Conservation (phyloP, 2,797 vertebrate species). For the Bovichtus variegatus region DNA sequence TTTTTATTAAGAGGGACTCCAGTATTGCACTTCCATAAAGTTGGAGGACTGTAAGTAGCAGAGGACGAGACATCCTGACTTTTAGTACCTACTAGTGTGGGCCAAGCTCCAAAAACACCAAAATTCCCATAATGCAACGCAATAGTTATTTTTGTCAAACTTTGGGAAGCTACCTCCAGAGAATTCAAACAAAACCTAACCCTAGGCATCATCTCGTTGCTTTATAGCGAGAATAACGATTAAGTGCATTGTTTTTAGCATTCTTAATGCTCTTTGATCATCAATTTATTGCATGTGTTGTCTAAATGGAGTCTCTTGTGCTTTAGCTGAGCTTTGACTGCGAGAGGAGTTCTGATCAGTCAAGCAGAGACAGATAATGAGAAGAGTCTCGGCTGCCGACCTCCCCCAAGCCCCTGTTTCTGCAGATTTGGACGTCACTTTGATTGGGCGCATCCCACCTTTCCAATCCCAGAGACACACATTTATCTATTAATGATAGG, state of each 20-base stretch:
- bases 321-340: conserved; percentile 67
- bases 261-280: conserved; percentile 55
- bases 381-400: conserved; percentile 35
- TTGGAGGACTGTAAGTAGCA: neutral
- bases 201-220: neutral
- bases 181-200: neutral
- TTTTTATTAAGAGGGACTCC: neutral
- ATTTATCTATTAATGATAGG: neutral
- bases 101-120: neutral
- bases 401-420: conserved; percentile 29
- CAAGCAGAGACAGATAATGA: conserved; percentile 57
- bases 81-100: neutral
- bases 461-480: neutral
- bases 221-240: conserved; percentile 14
- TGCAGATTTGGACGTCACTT: conserved; percentile 11
- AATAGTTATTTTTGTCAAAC: conserved; percentile 8
- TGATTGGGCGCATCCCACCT: conserved; percentile 1
- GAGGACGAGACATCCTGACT: neutral
- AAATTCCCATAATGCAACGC: neutral
- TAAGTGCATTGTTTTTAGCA: conserved; percentile 33
- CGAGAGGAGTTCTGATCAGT: conserved; percentile 54
- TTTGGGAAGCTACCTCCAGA: neutral
- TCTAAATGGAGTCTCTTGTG: conserved; percentile 61
- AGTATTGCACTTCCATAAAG: neutral
- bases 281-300: conserved; percentile 41